phyloP scores from a whole-genome alignment of 1,140 invertebrate genomes.

The Drosophila pandora region DNA sequence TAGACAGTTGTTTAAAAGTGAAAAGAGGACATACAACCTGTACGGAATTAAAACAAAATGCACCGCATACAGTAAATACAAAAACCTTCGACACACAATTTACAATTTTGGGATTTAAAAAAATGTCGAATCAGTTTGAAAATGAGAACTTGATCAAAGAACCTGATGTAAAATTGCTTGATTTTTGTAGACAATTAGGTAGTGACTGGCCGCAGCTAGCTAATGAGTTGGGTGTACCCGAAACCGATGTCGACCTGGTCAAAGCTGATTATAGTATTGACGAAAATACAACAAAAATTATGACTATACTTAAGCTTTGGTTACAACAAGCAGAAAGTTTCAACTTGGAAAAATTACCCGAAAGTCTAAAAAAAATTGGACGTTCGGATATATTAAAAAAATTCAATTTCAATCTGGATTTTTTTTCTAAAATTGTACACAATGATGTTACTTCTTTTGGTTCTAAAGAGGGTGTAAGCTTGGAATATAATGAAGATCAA shows the following conservation, averaged over 20 bases:
- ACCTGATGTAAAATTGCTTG: conserved; percentile 89
- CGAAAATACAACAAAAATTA: conserved; percentile 89
- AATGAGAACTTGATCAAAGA: conserved; percentile 58
- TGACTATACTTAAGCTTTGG: conserved; percentile 93
- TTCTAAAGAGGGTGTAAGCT: too few species aligned
- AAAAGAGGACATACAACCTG: conserved; percentile 21
- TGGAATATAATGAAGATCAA: too few species aligned
- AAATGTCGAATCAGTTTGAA: background rate
- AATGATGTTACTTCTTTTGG: too few species aligned
- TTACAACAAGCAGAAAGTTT: conserved; percentile 86
- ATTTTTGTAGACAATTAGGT: conserved; percentile 95
- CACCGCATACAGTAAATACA: background rate
- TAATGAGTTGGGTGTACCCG: conserved; percentile 91
- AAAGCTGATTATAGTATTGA: conserved; percentile 90
- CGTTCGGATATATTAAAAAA: conserved; percentile 91
- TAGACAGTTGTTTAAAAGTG: conserved; percentile 10
- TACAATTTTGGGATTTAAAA: background rate
- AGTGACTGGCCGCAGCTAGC: conserved; percentile 96
- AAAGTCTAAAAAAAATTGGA: conserved; percentile 93
- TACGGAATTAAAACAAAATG: background rate
- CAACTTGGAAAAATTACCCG: conserved; percentile 90
- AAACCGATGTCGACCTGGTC: conserved; percentile 93
- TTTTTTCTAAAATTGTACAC: too few species aligned
- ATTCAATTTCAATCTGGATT: conserved; percentile 84
- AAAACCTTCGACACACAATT: background rate